Percentiles rank a stretch among this genome's conserved stretches.
Conservation (phyloP, 2,888 invertebrate species). For the Oxyteleia sp. region DNA sequence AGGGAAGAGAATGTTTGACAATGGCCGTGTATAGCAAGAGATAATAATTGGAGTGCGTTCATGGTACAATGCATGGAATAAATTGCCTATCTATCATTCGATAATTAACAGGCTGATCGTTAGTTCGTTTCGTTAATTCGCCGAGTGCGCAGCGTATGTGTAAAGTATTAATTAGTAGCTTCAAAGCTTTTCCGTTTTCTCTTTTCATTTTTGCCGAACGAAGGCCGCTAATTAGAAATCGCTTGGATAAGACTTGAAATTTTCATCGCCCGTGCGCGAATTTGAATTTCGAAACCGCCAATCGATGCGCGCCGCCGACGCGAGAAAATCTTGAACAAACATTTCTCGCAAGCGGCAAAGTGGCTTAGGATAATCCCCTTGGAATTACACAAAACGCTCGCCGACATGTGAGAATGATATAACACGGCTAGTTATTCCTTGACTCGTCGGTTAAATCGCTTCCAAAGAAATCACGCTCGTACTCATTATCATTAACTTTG, state of each 20-base stretch:
- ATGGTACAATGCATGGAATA: constrained; percentile 76
- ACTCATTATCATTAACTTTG: constrained; percentile 17
- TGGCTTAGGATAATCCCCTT: constrained; percentile 55
- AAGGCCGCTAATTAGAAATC: constrained; percentile 40
- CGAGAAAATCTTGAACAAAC: constrained; percentile 39
- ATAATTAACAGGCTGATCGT: constrained; percentile 83
- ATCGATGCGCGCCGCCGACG: constrained; percentile 28
- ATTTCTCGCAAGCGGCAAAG: constrained; percentile 37
- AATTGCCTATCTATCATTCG: constrained; percentile 79
- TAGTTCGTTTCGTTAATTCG: constrained; percentile 79
- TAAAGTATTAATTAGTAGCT: constrained; percentile 67
- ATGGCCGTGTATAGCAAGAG: constrained; percentile 54
- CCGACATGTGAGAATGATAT: constrained; percentile 32
- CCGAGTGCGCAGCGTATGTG: constrained; percentile 43
- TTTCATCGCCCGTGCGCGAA: constrained; percentile 29
- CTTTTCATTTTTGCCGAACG: constrained; percentile 20
- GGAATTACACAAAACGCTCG: constrained; percentile 49
- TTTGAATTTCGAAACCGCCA: constrained; percentile 24
- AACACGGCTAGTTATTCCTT: constrained; percentile 44
- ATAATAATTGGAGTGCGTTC: constrained; percentile 67
- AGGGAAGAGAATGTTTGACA: constrained; percentile 61
- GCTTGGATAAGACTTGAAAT: constrained; percentile 37
- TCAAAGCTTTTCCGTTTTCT: constrained; percentile 30
- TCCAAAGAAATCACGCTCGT: not conserved
- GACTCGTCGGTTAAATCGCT: constrained; percentile 8